Conservation (phyloP, 2,113 vertebrate genomes). For the Melierax canorus region DNA sequence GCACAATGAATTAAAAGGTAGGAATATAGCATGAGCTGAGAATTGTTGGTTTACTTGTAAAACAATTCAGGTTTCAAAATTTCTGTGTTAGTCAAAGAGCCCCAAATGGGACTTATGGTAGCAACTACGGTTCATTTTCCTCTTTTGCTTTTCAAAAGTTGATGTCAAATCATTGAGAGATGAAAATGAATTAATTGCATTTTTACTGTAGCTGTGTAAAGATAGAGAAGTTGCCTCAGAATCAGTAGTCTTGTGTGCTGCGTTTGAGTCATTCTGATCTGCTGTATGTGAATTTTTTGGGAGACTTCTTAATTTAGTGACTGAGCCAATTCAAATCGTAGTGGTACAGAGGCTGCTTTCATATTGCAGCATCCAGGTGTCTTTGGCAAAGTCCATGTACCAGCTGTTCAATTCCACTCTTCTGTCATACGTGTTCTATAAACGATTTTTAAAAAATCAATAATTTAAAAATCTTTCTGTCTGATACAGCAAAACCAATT, state of each 20-base stretch:
- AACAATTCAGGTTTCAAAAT: not conserved
- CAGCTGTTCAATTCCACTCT: not conserved
- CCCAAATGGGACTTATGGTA: not conserved
- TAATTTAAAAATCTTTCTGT: not conserved
- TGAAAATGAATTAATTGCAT: not conserved
- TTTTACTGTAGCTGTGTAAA: not conserved
- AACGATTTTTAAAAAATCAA: not conserved
- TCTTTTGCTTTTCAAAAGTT: not conserved
- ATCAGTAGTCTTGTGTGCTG: not conserved
- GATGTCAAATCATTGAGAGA: not conserved
- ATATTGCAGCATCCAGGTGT: not conserved
- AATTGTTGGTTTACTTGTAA: not conserved
- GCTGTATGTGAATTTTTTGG: not conserved
- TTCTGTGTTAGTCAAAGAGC: not conserved
- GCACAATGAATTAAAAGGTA: not conserved
- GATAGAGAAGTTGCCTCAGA: not conserved
- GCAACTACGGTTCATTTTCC: not conserved
- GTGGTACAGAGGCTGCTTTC: not conserved
- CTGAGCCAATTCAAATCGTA: not conserved
- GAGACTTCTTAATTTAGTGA: not conserved
- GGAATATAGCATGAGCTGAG: accelerated
- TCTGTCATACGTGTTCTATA: not conserved
- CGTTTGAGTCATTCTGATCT: not conserved
- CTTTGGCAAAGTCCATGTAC: not conserved
- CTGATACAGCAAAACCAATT: not conserved